phyloP scores from a whole-genome alignment of 2,113 vertebrate genomes.

The Corythoichthys intestinalis region DNA sequence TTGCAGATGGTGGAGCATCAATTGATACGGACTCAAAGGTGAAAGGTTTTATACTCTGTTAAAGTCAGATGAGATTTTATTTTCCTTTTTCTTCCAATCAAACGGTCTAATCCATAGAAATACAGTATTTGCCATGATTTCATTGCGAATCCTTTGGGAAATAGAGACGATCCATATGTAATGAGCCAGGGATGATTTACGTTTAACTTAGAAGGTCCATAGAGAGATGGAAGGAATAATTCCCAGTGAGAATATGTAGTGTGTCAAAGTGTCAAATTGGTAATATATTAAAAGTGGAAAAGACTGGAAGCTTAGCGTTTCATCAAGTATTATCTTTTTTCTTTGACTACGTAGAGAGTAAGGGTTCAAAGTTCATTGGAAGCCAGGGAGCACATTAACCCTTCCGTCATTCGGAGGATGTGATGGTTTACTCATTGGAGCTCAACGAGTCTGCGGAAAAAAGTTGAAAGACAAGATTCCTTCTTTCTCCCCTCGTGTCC shows the following conservation, averaged over 20 bases:
- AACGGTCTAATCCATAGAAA: too few species aligned
- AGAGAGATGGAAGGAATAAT: neutral
- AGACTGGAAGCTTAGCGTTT: neutral
- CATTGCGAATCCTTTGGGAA: too few species aligned
- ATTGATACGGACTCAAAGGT: too few species aligned
- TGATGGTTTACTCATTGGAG: too few species aligned
- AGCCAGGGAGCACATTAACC: neutral
- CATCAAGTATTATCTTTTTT: neutral
- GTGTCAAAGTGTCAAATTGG: neutral
- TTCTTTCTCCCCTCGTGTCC: neutral
- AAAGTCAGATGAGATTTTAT: too few species aligned
- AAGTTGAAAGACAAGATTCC: neutral
- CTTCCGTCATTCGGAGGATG: neutral
- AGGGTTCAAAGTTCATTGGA: slow-evolving; percentile 15
- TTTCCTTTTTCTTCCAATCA: too few species aligned
- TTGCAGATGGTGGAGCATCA: too few species aligned
- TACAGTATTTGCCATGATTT: too few species aligned
- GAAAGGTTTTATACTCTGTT: too few species aligned
- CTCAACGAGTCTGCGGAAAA: neutral
- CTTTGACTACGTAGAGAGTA: neutral
- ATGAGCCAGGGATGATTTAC: neutral
- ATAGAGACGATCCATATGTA: too few species aligned
- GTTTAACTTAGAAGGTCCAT: neutral
- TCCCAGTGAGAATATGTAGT: too few species aligned
- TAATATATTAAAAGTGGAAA: neutral